Conservation (phyloP, 2,113 vertebrate genomes). For the Drymodes brunneopygia region DNA sequence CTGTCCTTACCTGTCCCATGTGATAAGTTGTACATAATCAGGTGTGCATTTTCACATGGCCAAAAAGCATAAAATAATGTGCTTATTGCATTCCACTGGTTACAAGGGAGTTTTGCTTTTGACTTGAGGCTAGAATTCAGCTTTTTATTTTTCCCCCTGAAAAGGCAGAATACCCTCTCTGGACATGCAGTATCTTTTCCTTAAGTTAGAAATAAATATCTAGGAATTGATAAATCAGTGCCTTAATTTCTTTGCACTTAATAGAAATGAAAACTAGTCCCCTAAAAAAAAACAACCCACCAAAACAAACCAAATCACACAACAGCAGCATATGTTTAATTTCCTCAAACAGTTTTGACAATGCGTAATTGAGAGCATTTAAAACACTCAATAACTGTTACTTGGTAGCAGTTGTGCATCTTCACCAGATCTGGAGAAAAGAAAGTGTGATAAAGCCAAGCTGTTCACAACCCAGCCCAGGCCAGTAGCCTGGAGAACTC, state of each 20-base stretch:
- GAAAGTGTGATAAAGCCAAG: background rate
- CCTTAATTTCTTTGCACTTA: background rate
- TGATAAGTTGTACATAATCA: background rate
- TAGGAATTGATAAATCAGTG: background rate
- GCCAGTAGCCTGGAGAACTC: background rate
- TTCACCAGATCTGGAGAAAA: background rate
- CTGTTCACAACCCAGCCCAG: background rate
- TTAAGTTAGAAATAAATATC: background rate
- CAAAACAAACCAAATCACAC: background rate
- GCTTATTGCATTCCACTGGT: background rate
- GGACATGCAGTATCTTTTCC: background rate
- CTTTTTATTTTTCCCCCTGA: background rate
- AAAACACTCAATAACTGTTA: background rate
- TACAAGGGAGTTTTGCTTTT: too few relatives aligned
- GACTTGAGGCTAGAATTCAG: background rate
- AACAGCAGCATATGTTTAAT: background rate
- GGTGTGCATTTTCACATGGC: background rate
- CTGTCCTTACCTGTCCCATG: background rate
- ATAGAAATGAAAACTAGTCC: background rate
- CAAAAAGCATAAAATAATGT: background rate
- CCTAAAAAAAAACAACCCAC: background rate
- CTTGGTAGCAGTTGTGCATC: background rate
- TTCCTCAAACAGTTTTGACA: background rate
- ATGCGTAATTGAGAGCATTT: background rate
- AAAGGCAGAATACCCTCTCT: background rate